phyloP scores from a whole-genome alignment of 2,797 vertebrate species.

The Accipiter minullus region DNA sequence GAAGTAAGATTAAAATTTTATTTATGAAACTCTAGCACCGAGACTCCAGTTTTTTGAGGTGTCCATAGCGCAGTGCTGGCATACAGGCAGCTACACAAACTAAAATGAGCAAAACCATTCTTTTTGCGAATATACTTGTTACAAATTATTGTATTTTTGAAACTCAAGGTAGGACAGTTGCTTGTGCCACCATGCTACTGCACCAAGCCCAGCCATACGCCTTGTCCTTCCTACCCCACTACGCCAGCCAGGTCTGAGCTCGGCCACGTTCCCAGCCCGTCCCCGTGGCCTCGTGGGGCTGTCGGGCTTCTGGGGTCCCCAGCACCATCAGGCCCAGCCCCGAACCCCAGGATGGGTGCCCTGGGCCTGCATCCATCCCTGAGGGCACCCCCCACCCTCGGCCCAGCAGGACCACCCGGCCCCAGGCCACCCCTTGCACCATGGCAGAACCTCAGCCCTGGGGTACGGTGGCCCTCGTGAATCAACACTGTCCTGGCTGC shows the following conservation, averaged over 20 bases:
- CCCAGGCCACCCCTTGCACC: rapidly evolving
- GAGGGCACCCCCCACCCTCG: neutral
- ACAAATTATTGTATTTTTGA: neutral
- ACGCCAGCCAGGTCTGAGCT: neutral
- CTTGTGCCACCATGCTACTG: neutral
- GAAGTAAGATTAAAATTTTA: neutral
- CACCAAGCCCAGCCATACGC: neutral
- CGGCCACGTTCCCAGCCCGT: rapidly evolving
- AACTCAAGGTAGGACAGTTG: neutral
- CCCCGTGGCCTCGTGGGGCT: rapidly evolving
- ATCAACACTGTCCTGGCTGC: neutral
- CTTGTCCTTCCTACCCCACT: neutral
- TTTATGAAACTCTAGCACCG: neutral
- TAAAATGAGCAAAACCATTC: neutral
- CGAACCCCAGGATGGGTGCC: rapidly evolving
- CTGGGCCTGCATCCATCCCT: neutral
- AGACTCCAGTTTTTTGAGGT: neutral
- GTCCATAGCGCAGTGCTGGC: rapidly evolving
- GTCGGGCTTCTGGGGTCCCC: rapidly evolving
- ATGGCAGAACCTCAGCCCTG: neutral
- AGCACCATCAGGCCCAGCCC: neutral
- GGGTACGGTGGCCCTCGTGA: neutral
- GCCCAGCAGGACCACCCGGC: rapidly evolving
- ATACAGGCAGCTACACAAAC: neutral
- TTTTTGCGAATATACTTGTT: neutral